Conservation (phyloP, 1,140 invertebrate species). For the Wiebesia pumilae region DNA sequence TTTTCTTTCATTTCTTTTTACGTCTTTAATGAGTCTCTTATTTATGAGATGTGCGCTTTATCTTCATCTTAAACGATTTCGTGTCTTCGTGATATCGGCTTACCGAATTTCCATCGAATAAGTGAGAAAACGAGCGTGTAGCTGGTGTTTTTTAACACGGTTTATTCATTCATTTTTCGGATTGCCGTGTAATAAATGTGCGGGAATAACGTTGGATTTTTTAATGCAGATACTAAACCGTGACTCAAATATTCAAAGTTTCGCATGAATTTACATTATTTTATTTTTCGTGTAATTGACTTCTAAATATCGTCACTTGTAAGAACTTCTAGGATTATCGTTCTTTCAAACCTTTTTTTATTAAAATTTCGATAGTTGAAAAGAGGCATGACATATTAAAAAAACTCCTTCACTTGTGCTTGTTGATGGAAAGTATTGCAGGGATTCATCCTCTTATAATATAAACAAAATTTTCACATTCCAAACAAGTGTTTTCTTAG, state of each 20-base stretch:
- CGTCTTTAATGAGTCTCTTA: conserved; percentile 42
- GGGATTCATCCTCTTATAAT: no score
- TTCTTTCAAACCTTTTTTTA: no score
- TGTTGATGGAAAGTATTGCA: background rate
- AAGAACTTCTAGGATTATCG: no score
- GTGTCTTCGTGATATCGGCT: conserved; percentile 43
- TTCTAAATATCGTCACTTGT: background rate
- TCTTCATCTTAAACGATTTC: conserved; percentile 53
- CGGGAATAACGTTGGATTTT: background rate
- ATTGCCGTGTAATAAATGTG: background rate
- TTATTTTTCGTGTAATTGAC: background rate
- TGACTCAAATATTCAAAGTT: background rate
- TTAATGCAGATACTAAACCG: background rate
- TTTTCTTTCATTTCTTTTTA: conserved; percentile 12
- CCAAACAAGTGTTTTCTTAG: background rate
- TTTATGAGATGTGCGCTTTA: conserved; percentile 46
- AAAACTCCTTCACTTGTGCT: no score
- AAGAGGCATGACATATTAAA: no score
- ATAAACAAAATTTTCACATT: background rate
- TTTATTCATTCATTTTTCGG: background rate
- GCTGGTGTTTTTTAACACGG: background rate
- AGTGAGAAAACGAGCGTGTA: conserved; percentile 16
- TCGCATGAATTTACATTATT: background rate
- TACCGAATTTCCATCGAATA: conserved; percentile 47
- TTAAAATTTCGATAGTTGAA: no score